Percentiles rank a stretch among this genome's conserved stretches.
phyloP scores from a whole-genome alignment of 37 sponge, comb jelly and placozoan genomes.

The Oopsacas minuta region DNA sequence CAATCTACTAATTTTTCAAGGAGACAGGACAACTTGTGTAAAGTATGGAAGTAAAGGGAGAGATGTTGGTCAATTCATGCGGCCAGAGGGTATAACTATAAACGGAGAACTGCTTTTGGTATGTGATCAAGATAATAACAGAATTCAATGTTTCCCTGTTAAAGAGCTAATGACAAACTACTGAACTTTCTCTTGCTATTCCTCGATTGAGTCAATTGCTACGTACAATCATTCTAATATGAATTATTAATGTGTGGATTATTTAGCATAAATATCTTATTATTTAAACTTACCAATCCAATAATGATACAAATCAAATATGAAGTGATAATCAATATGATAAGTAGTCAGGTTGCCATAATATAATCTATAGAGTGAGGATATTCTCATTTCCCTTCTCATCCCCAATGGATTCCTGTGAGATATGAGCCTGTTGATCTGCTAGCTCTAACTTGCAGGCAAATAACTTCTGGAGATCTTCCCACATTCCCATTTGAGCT shows the following conservation, averaged over 20 bases:
- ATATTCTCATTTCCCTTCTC: background rate
- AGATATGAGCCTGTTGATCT: background rate
- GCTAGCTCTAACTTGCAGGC: conserved; percentile 37
- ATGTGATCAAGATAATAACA: conserved; percentile 4
- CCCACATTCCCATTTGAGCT: conserved; percentile 83
- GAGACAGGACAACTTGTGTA: conserved; percentile 15
- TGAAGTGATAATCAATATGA: background rate
- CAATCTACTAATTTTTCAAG: background rate
- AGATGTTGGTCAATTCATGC: background rate
- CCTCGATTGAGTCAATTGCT: too few relatives aligned
- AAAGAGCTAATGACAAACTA: background rate
- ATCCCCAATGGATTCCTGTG: background rate
- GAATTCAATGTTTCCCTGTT: background rate
- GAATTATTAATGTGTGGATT: background rate
- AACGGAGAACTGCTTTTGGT: conserved; percentile 1
- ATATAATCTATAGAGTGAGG: background rate
- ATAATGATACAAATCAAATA: background rate
- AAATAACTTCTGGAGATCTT: conserved; percentile 44
- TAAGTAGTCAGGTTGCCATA: background rate
- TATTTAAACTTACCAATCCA: background rate
- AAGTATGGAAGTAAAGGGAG: background rate
- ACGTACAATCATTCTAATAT: too few relatives aligned
- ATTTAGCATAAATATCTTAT: background rate
- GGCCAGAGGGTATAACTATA: background rate
- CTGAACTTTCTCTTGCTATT: background rate